Percentiles rank a stretch among this genome's conserved stretches.
Evolutionary conservation across 2,797 vertebrate species (phyloP).

Genomic region (Pteronotus mesoamericanus): DNA sequence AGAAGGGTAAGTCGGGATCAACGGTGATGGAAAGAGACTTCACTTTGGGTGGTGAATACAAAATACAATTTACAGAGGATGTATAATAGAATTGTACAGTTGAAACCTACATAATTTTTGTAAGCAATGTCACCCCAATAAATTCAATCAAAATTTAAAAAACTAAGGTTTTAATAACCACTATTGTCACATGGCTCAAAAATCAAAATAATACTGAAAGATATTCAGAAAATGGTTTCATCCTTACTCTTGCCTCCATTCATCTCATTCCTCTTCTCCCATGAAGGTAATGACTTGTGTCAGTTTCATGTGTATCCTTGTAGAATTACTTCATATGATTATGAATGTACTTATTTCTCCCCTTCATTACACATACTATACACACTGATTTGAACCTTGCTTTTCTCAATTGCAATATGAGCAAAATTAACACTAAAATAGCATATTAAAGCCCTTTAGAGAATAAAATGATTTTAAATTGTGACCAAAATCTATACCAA

Average conservation of each 20-base stretch:
- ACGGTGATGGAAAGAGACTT: too few relatives aligned
- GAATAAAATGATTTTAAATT: slow-evolving; percentile 23
- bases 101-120: background rate
- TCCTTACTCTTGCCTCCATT: background rate
- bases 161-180: background rate
- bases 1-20: background rate
- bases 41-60: background rate
- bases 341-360: background rate
- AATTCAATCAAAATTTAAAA: background rate
- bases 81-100: background rate
- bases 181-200: background rate
- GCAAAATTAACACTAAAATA: slow-evolving; percentile 19
- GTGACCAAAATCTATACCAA: background rate
- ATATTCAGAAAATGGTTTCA: background rate
- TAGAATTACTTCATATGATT: slow-evolving; percentile 22
- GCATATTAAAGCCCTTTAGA: slow-evolving; percentile 25
- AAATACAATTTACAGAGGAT: background rate
- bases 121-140: background rate
- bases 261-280: background rate
- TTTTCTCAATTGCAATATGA: slow-evolving; percentile 16
- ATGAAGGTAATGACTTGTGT: background rate
- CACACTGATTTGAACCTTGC: background rate
- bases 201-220: slow-evolving; percentile 28
- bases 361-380: background rate
- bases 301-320: background rate